Percentiles rank a stretch among this genome's conserved stretches.
phyloP scores from a whole-genome alignment of 1,140 invertebrate species.

The Drosophila pandora region DNA sequence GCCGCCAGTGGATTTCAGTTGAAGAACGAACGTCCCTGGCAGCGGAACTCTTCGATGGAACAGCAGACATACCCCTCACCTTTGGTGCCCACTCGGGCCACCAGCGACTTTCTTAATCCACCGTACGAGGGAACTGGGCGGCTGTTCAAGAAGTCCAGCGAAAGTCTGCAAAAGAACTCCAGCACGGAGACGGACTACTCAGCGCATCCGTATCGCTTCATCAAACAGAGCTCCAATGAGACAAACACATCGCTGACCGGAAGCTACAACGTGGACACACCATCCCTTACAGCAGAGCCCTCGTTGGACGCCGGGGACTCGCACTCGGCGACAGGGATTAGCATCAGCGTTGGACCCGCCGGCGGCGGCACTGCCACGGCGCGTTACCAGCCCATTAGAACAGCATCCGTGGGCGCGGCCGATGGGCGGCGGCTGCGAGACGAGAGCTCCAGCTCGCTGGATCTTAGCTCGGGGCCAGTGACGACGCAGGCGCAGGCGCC shows the following conservation, averaged over 20 bases:
- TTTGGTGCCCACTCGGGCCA: constrained; percentile 66
- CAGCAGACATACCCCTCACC: constrained; percentile 75
- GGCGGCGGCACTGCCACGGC: constrained; percentile 56
- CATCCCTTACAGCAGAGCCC: constrained; percentile 77
- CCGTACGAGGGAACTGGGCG: constrained; percentile 72
- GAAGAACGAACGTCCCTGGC: constrained; percentile 78
- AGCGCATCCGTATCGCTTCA: constrained; percentile 81
- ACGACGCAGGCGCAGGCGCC: constrained; percentile 66
- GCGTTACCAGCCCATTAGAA: constrained; percentile 80
- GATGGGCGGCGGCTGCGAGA: constrained; percentile 67
- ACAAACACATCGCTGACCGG: constrained; percentile 82
- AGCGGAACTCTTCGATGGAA: constrained; percentile 80
- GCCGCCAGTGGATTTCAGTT: constrained; percentile 68
- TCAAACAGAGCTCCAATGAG: constrained; percentile 83
- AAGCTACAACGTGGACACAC: constrained; percentile 82
- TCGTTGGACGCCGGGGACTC: constrained; percentile 77
- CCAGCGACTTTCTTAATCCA: constrained; percentile 79
- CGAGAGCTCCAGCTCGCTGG: constrained; percentile 71
- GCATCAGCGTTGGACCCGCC: constrained; percentile 62
- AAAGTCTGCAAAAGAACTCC: constrained; percentile 83
- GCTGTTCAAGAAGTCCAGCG: constrained; percentile 80
- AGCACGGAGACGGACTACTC: constrained; percentile 84
- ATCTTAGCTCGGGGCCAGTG: constrained; percentile 64
- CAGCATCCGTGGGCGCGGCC: constrained; percentile 73
- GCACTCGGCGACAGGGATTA: constrained; percentile 70